Base-by-base conservation (phyloP, 2,113 vertebrate genomes). In the Atractosteus spatula region DNA sequence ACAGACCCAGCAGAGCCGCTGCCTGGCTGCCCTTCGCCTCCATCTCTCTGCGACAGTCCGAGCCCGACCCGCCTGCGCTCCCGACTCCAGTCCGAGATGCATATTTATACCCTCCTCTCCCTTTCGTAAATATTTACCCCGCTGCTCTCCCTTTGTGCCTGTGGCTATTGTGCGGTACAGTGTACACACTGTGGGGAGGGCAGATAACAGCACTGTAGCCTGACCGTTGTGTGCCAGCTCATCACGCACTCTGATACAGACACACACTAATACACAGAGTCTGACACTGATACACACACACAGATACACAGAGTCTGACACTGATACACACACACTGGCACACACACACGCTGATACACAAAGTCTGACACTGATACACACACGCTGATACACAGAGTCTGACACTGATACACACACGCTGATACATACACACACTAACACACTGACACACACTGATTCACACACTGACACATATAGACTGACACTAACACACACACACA, bases 1-100 rank as follows among this genome's bases (percentile, higher is more conserved):
- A 74, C 57, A 84, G 13, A 41, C 87, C 51, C 11, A 29, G 2
- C 76, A 8, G 42, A 55, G 45, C 69, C 77, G 56, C 75, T 74
- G 41, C 2, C 29, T 29, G 29, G 29, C 29, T 29, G 29, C 29
- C 29, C 29, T 29, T 29, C 29, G 29, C 29, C 41, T 42, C 29
- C 56, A 17, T 43, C 47, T 57, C 41, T 67, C 54, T 66, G 47
- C 10, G 5, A 51, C 47, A 51, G 47, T 51, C 5, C 5, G 47
- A 51, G 47, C 47, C 10, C 5, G 5, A 10, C 5, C 5, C 47
- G 47, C 47, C 10, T 51, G 47, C 47, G 1, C 5, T 51, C 10
- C 47, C 10, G 29, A 29, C 29, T 51, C 10, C 47, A 51, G 47
- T 29, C 29, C 29, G 47, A 51, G 5, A 7, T 51, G 47, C 5